These are phyloP conservation scores for Rotaria sp. DNA, from an alignment of 2,888 invertebrate species.

Conservation along the genomic window DNA sequence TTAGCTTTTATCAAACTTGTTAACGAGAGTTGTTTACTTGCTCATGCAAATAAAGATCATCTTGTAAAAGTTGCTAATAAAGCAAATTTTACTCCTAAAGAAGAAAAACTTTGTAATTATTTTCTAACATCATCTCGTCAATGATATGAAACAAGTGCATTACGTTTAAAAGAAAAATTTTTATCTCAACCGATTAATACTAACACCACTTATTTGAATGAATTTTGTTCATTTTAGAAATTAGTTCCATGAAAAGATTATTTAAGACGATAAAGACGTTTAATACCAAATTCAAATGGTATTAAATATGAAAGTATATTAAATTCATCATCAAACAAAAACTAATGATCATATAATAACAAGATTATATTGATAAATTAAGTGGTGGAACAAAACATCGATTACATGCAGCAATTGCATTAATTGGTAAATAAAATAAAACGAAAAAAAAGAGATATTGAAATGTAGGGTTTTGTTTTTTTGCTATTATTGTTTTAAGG, in stretches of 20 bases:
- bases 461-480: no score
- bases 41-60: slow-evolving; percentile 98
- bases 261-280: slow-evolving; percentile 81
- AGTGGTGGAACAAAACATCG: slow-evolving; percentile 56
- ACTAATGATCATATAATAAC: no score
- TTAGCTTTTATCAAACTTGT: slow-evolving; percentile 98
- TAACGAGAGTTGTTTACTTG: slow-evolving; percentile 87
- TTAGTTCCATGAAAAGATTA: slow-evolving; percentile 99
- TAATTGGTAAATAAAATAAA: slow-evolving; percentile 46
- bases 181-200: slow-evolving; percentile 62
- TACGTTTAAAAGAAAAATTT: slow-evolving; percentile 68
- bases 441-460: no score
- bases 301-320: no score
- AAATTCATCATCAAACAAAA: no score
- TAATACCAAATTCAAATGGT: slow-evolving; percentile 88
- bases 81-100: slow-evolving; percentile 95
- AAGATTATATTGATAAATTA: slow-evolving; percentile 44
- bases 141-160: slow-evolving; percentile 84
- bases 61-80: slow-evolving; percentile 97
- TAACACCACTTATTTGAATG: slow-evolving; percentile 62
- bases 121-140: slow-evolving; percentile 87
- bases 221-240: slow-evolving; percentile 68
- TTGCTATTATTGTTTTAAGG: slow-evolving; percentile 41
- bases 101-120: slow-evolving; percentile 93
- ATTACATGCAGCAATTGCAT: slow-evolving; percentile 56